Percentiles rank a stretch among this genome's conserved stretches.
phyloP scores from a whole-genome alignment of 1,140 invertebrate species.

The Venturia canescens region DNA sequence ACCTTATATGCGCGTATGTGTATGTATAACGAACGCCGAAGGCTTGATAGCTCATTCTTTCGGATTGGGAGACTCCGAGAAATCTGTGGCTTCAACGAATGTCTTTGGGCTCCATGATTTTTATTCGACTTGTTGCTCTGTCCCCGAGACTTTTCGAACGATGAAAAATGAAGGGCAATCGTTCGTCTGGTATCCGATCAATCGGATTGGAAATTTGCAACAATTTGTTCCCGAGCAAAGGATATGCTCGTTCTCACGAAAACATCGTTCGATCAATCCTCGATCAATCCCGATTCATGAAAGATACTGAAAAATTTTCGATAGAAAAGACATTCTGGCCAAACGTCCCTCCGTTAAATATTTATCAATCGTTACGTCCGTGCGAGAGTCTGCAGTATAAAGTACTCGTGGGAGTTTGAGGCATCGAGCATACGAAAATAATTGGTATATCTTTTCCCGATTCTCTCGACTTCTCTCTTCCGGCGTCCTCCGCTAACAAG shows the following conservation, averaged over 20 bases:
- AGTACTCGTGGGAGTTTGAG: slow-evolving; percentile 1
- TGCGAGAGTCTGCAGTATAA: neutral
- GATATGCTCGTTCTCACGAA: too few relatives aligned
- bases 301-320: too few relatives aligned
- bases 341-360: too few relatives aligned
- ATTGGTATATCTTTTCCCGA: slow-evolving; percentile 72
- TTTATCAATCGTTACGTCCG: neutral
- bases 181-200: too few relatives aligned
- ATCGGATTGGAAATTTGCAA: too few relatives aligned
- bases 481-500: slow-evolving; percentile 73
- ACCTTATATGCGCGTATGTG: slow-evolving; percentile 23
- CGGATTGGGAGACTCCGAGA: neutral
- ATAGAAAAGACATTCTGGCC: too few relatives aligned
- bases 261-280: too few relatives aligned
- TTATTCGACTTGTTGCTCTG: too few relatives aligned
- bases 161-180: too few relatives aligned
- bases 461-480: slow-evolving; percentile 67
- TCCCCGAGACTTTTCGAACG: too few relatives aligned
- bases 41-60: neutral
- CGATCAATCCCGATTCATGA: too few relatives aligned
- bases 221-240: too few relatives aligned
- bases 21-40: neutral
- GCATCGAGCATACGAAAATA: slow-evolving; percentile 73
- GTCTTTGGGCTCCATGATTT: neutral
- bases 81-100: neutral